These are phyloP conservation scores for Conchocele bisecta DNA, from an alignment of 2,888 invertebrate species.

Conservation along the genomic window DNA sequence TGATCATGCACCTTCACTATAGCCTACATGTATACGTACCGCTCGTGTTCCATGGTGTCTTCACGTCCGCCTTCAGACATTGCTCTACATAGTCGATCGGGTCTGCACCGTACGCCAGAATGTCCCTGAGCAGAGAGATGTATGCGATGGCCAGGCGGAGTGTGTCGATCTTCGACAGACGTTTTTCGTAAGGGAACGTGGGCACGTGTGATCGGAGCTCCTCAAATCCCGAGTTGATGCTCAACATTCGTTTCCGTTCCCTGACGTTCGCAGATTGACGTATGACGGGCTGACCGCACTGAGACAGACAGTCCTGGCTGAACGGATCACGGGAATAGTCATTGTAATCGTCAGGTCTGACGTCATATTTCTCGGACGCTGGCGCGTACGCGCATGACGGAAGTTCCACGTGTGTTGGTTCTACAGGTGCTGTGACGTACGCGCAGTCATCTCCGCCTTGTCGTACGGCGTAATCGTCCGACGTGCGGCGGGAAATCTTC, in stretches of 20 bases:
- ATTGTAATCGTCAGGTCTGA: slow-evolving; percentile 1
- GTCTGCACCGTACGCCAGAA: slow-evolving; percentile 91
- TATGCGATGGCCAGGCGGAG: slow-evolving; percentile 98
- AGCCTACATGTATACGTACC: slow-evolving; percentile 88
- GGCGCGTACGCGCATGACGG: slow-evolving; percentile 47
- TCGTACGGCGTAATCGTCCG: neutral
- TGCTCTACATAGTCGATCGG: slow-evolving; percentile 96
- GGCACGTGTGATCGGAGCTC: slow-evolving; percentile 98
- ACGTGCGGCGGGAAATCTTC: neutral
- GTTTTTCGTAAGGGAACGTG: slow-evolving; percentile 99
- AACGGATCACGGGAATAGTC: slow-evolving; percentile 37
- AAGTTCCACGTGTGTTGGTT: neutral
- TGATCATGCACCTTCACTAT: neutral
- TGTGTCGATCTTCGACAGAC: slow-evolving; percentile 99
- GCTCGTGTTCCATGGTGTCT: slow-evolving; percentile 97
- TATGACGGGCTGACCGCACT: slow-evolving; percentile 84
- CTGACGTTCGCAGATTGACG: slow-evolving; percentile 96
- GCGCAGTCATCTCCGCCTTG: neutral
- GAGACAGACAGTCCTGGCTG: slow-evolving; percentile 35
- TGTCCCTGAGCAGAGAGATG: slow-evolving; percentile 89
- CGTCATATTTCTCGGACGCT: neutral
- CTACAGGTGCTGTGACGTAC: neutral
- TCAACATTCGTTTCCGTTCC: slow-evolving; percentile 98
- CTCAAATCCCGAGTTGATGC: slow-evolving; percentile 96
- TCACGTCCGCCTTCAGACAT: slow-evolving; percentile 87